Percentiles rank a stretch among this genome's conserved stretches.
phyloP scores from a whole-genome alignment of 2,113 vertebrate species.

The Rhegmatorhina hoffmannsi region DNA sequence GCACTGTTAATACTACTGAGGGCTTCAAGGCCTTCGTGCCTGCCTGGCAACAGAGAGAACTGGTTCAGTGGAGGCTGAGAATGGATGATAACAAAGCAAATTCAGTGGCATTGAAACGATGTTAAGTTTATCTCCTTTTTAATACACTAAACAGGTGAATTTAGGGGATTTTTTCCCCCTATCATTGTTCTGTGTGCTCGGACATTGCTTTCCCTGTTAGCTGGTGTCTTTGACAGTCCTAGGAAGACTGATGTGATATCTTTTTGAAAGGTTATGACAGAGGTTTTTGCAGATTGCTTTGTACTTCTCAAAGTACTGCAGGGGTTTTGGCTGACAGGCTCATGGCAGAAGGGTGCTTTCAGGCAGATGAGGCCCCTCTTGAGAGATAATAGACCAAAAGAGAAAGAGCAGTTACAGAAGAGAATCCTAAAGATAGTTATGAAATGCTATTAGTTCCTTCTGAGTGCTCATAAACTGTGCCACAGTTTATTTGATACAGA shows the following conservation, averaged over 20 bases:
- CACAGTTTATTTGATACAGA: not conserved
- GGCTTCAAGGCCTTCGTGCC: not conserved
- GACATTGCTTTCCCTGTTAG: not conserved
- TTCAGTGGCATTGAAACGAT: constrained; percentile 3
- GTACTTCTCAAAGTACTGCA: not conserved
- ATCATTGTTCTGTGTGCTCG: not conserved
- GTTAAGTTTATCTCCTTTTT: not conserved
- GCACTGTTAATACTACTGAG: not conserved
- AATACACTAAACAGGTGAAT: not conserved
- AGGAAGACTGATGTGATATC: not conserved
- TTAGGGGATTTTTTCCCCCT: not conserved
- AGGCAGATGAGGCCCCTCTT: not conserved
- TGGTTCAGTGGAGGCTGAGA: not conserved
- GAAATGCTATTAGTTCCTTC: not conserved
- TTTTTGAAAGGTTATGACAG: not conserved
- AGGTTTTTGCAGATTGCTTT: not conserved
- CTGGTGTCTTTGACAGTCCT: not conserved
- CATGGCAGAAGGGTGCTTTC: not conserved
- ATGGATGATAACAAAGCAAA: not conserved
- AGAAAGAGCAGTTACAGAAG: not conserved
- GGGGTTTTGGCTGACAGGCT: not conserved
- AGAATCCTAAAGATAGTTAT: not conserved
- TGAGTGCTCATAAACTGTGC: not conserved
- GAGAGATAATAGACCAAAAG: not conserved
- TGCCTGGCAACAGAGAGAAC: not conserved